Evolutionary conservation across 2,797 vertebrate genomes (phyloP), one percentile per base, ranked within the genome.

Genomic region (Falco novaeseelandiae): DNA sequence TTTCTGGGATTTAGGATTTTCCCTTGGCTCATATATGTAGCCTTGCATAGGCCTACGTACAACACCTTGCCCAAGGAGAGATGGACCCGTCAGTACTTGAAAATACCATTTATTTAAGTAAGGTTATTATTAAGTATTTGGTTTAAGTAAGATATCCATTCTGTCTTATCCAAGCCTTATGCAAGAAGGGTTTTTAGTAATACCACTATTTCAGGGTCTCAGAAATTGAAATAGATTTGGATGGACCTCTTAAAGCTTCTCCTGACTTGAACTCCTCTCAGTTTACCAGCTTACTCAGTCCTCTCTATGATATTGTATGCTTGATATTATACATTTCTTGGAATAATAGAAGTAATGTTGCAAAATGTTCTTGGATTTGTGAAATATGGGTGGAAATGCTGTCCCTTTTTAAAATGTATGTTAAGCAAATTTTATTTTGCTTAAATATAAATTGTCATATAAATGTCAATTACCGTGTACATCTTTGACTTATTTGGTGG

Each of bases 391-490:
- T 66, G 8, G 10, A 85, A 84, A 55, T 34, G 1, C 3, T 93
- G 15, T 34, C 2, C 8, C 10, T 67, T 17, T 51, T 76, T 23
- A 61, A 83, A 34, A 6, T 21, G 8, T 11, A 40, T 3, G 48
- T 85, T 44, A 52, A 80, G 22, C 1, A n/a, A 42, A 40, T 48
- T 40, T 25, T 59, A 30, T 55, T 89, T 91, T 57, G 9, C 12
- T 38, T 38, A 38, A 38, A 38, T 38, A 38, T 38, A 38, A 38
- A 38, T 38, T 38, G 38, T 38, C 38, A 38, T 38, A 38, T 38
- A 38, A 32, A 2, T 34, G 77, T 34, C 5, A 85, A 4, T 42
- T 49, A 46, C 0, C 0, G 0, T n/a, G 11, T 19, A 10, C 29
- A 49, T 2, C 6, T 80, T 57, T 29, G 30, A 23, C 3, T 66